Evolutionary conservation across 2,797 vertebrate species (phyloP), one percentile per base, ranked within the genome.

Genomic region (Caiman crocodilus): DNA sequence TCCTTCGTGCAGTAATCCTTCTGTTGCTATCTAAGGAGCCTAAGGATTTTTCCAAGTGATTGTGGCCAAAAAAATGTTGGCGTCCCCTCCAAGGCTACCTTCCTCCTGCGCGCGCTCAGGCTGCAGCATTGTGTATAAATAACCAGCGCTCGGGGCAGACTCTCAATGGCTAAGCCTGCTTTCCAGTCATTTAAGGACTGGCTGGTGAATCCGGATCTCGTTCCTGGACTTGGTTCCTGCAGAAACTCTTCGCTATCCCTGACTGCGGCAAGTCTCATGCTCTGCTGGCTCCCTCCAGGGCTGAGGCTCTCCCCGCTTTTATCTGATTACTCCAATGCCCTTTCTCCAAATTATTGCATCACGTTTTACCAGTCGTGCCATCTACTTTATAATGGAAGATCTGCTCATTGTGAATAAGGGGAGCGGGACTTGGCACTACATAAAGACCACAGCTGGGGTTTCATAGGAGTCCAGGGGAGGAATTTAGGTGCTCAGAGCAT

Each of bases 1-100:
- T 95, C 95, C 95, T 93, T 20, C 1, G 1, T 79, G 13, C 77
- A 67, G 14, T 91, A 75, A 93, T 87, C 96, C 94, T 95, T n/a
- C 3, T 92, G 91, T 96, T 26, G 73, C 92, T 94, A 76, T 90
- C 84, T 69, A 58, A 94, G 71, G 32, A 94, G 93, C 0, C 94
- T 85, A 95, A 92, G 94, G 97, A 97, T 93, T 90, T 92, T 95
- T 94, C 93, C 89, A 88, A 30, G 17, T 12, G 73, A 77, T 13
- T 1, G 0, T 69, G 92, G 84, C 92, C 96, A 94, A 93, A 93
- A 50, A 96, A 95, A 90, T 60, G 5, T 89, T 93, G 82, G 94
- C 79, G 58, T 26, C 82, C 79, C 77, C 92, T 88, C 92, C n/a
- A 0, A 25, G 26, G 12, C 80, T 76, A 32, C 94, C 14, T 5